Evolutionary conservation across 2,797 vertebrate genomes (phyloP).

Genomic region (Scleropages formosus): DNA sequence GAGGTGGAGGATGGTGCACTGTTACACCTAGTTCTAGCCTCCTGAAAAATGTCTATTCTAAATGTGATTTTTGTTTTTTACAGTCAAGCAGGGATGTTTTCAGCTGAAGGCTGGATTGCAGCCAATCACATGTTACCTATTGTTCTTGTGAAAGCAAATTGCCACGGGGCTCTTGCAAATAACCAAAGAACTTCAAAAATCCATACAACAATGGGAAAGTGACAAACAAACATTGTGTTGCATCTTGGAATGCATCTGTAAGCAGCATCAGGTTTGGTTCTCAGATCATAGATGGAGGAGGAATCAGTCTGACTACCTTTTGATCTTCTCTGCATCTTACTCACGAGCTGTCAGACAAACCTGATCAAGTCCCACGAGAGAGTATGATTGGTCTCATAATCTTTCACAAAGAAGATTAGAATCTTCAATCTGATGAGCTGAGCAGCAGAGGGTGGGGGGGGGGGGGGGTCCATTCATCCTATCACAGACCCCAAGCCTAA

Average conservation of each 20-base stretch:
- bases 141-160: not conserved
- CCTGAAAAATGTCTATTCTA: not conserved
- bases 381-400: conserved; percentile 36
- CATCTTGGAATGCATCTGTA: not conserved
- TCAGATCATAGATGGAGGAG: not conserved
- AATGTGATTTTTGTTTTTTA: not conserved
- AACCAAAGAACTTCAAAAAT: not conserved
- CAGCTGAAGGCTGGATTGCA: not conserved
- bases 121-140: not conserved
- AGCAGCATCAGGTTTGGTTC: conserved; percentile 4
- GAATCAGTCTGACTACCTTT: not conserved
- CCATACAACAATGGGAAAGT: not conserved
- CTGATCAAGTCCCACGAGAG: conserved; percentile 1
- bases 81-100: not conserved
- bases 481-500: conserved; percentile 16
- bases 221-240: not conserved
- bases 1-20: not conserved
- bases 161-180: not conserved
- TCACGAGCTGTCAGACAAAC: not conserved
- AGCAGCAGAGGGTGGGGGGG: conserved; percentile 9
- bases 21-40: not conserved
- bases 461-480: not conserved
- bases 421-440: conserved; percentile 32
- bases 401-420: conserved; percentile 40
- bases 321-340: conserved; percentile 2